phyloP scores from a whole-genome alignment of 1,140 invertebrate species.

The Drosophila jambulina region DNA sequence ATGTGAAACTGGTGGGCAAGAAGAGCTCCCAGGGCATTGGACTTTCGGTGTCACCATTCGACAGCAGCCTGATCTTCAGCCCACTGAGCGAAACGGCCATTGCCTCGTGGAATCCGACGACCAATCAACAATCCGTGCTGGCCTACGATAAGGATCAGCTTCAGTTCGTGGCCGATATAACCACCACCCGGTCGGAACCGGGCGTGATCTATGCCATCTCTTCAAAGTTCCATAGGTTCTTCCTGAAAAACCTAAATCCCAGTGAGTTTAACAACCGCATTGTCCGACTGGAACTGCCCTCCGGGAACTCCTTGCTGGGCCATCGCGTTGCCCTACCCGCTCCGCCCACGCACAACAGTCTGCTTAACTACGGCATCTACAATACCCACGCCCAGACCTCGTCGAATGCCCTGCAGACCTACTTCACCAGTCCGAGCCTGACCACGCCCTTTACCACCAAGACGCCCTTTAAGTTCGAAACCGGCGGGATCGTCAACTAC shows the following conservation, averaged over 20 bases:
- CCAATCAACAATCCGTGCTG: conserved; percentile 88
- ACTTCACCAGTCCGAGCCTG: conserved; percentile 66
- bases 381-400: conserved; percentile 44
- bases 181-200: conserved; percentile 88
- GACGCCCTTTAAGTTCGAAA: conserved; percentile 72
- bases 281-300: conserved; percentile 86
- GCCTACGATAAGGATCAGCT: conserved; percentile 89
- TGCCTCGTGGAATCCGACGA: conserved; percentile 90
- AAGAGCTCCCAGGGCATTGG: conserved; percentile 93
- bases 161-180: conserved; percentile 91
- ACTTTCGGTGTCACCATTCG: conserved; percentile 88
- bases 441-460: conserved; percentile 62
- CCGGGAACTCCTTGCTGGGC: conserved; percentile 27
- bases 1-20: conserved; percentile 90
- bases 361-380: conserved; percentile 55
- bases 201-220: conserved; percentile 89
- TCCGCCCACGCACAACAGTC: conserved; percentile 56
- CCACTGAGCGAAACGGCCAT: conserved; percentile 92
- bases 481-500: conserved; percentile 64
- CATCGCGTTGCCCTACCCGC: conserved; percentile 37
- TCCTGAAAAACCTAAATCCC: conserved; percentile 87
- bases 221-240: conserved; percentile 92
- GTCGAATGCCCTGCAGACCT: conserved; percentile 56
- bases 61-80: conserved; percentile 90
- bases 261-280: conserved; percentile 89